phyloP scores from a whole-genome alignment of 2,797 vertebrate species.

The Harpagifer antarcticus region DNA sequence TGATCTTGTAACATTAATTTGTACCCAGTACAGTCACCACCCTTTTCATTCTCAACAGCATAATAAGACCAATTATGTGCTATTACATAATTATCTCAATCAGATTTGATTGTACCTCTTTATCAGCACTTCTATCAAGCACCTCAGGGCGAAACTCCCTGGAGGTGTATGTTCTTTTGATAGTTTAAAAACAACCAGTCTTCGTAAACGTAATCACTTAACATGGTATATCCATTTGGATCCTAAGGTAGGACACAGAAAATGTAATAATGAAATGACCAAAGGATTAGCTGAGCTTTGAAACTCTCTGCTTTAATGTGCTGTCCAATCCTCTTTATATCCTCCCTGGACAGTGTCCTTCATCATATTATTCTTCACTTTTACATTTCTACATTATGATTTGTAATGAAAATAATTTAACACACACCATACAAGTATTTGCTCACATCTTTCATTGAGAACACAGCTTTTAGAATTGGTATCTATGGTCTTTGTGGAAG shows the following conservation, averaged over 20 bases:
- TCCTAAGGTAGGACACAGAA: not conserved
- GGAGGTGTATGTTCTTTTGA: slow-evolving; percentile 8
- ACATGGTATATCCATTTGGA: not conserved
- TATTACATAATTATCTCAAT: slow-evolving; percentile 69
- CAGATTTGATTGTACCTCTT: slow-evolving; percentile 66
- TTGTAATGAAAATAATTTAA: not conserved
- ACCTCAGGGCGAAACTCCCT: slow-evolving; percentile 31
- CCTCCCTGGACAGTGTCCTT: not conserved
- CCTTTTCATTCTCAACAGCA: slow-evolving; percentile 56
- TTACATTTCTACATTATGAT: not conserved
- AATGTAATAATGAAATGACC: not conserved
- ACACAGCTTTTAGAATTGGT: not conserved
- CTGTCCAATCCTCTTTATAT: not conserved
- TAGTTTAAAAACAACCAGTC: not conserved
- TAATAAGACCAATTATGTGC: slow-evolving; percentile 63
- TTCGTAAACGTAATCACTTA: not conserved
- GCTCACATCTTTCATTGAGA: not conserved
- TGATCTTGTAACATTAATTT: slow-evolving; percentile 28
- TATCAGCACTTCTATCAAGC: slow-evolving; percentile 37
- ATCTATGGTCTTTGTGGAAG: not conserved
- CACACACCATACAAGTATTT: slow-evolving; percentile 1
- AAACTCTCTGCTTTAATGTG: not conserved
- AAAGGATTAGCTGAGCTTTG: not conserved
- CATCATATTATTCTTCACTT: not conserved
- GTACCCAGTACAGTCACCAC: slow-evolving; percentile 4